phyloP scores from a whole-genome alignment of 2,797 vertebrate genomes.

The Discoglossus pictus region DNA sequence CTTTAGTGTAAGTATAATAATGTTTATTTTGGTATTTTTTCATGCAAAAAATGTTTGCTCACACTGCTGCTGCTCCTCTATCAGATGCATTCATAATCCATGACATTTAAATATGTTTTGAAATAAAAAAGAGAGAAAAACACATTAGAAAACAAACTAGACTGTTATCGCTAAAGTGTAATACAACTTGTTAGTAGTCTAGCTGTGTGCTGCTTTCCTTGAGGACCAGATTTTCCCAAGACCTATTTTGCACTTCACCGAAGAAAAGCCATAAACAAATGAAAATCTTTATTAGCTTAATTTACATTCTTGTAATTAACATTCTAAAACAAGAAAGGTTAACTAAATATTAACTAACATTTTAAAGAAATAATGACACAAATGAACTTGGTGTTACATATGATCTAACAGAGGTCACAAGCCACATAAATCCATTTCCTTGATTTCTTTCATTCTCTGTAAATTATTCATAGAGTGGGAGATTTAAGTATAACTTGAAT shows the following conservation, averaged over 20 bases:
- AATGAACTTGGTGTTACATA: too few species aligned
- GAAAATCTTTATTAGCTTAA: conserved; percentile 2
- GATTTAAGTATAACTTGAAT: too few species aligned
- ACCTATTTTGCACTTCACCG: not conserved
- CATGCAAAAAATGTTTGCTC: too few species aligned
- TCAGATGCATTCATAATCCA: too few species aligned
- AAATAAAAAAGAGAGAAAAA: too few species aligned
- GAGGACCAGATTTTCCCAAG: conserved; percentile 4
- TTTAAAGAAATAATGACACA: not conserved
- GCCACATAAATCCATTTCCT: conserved; percentile 1
- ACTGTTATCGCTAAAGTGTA: not conserved
- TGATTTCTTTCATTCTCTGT: not conserved
- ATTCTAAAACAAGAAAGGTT: conserved; percentile 12
- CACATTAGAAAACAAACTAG: too few species aligned
- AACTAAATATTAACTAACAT: conserved; percentile 31
- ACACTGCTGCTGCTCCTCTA: too few species aligned
- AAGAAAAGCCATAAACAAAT: conserved; percentile 9
- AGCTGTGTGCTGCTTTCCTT: not conserved
- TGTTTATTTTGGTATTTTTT: too few species aligned
- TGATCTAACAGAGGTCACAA: not conserved
- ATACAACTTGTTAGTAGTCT: not conserved
- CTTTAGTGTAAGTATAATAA: too few species aligned
- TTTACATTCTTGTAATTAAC: not conserved
- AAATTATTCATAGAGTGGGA: conserved; percentile 17
- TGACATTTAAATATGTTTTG: too few species aligned